phyloP scores from a whole-genome alignment of 2,113 vertebrate species.

The Cyanocitta stelleri region DNA sequence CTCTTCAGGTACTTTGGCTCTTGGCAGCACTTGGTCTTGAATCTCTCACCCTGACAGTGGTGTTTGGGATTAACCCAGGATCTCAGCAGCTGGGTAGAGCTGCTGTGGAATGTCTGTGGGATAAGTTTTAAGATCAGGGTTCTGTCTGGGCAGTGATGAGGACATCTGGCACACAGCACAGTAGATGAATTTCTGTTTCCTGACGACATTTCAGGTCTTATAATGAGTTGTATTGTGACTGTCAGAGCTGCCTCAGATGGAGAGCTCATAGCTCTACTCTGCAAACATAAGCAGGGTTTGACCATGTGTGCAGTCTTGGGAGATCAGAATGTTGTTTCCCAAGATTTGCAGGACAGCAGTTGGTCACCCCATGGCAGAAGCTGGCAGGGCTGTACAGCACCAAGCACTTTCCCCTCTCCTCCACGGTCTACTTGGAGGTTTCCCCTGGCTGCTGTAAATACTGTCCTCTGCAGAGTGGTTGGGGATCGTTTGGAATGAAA shows the following conservation, averaged over 20 bases:
- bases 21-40: not conserved
- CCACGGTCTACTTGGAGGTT: not conserved
- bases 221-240: not conserved
- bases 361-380: not conserved
- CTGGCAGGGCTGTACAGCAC: not conserved
- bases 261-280: not conserved
- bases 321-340: not conserved
- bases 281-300: not conserved
- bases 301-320: not conserved
- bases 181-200: not conserved
- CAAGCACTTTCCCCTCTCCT: rapidly evolving
- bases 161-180: not conserved
- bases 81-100: not conserved
- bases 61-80: not conserved
- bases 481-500: rapidly evolving
- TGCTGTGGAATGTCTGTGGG: not conserved
- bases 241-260: not conserved
- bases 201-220: not conserved
- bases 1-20: not conserved
- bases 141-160: not conserved
- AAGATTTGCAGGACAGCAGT: not conserved
- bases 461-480: rapidly evolving
- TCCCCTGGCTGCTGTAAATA: not conserved
- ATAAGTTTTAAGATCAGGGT: not conserved
- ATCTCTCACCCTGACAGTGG: not conserved